Base-by-base conservation (phyloP, 2,888 invertebrate species). In the Pediacus dermestoides region DNA sequence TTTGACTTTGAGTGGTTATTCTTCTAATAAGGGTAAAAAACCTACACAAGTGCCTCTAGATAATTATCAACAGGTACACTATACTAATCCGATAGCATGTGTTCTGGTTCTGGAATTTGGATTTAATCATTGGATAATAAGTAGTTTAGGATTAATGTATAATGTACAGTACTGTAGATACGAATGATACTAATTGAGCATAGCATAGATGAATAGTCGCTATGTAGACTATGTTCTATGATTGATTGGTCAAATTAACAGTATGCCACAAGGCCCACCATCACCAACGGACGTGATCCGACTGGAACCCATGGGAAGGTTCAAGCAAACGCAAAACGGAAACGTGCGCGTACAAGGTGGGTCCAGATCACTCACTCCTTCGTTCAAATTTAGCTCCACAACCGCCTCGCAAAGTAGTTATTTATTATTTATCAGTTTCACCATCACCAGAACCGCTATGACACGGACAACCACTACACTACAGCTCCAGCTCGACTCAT, bases 221-320 rank as follows among this genome's bases (percentile, higher is more conserved):
- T 18, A 18, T 10, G 26, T 26, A 26, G 26, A 10, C 6, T 26
- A 7, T 51, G 39, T 49, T 50, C 37, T 45, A 49, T 48, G 41
- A 52, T 52, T 51, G 15, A 30, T 30, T 8, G 30, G 13, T 8
- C 8, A 39, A 44, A 42, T 42, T 51, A 40, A 38, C 42, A 44
- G 40, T 44, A 66, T 66, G 66, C 62, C 63, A 34, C 59, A 62
- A 56, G 61, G 55, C 46, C 55, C 60, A 30, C 53, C 59, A 37
- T 58, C 64, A 33, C 47, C 61, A 25, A 54, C 56, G 71, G 79
- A 79, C 64, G 73, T 75, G 50, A 80, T 80, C 53, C 76, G 76
- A 48, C 75, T 80, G 76, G 79, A 80, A 67, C 78, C 78, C 4
- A 71, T 80, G 65, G 78, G 78, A 63, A 76, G 76, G 50, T 78